These are phyloP conservation scores for Pitangus sulphuratus DNA, from an alignment of 2,797 vertebrate species.

Conservation along the genomic window DNA sequence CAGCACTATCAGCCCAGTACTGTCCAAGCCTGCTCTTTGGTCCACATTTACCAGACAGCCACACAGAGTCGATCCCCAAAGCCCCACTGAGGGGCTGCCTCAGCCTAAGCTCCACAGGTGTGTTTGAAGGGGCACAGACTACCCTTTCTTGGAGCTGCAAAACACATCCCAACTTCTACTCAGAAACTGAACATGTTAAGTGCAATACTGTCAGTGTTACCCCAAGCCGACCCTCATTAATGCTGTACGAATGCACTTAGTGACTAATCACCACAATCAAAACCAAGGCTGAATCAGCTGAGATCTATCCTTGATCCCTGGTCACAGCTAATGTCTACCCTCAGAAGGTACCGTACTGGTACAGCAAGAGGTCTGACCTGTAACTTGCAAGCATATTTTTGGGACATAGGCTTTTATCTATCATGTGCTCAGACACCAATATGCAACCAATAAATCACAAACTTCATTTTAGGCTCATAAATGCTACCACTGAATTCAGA, in stretches of 20 bases:
- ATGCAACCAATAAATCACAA: neutral
- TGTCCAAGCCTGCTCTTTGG: neutral
- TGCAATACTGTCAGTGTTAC: neutral
- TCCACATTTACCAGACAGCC: neutral
- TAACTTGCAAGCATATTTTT: neutral
- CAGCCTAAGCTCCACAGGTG: fast-evolving
- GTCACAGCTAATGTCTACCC: neutral
- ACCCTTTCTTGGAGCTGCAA: neutral
- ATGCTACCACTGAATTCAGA: neutral
- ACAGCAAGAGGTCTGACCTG: neutral
- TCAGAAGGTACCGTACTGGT: neutral
- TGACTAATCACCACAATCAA: neutral
- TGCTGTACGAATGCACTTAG: neutral
- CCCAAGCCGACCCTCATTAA: neutral
- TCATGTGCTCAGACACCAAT: fast-evolving
- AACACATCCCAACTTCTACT: neutral
- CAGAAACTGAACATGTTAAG: neutral
- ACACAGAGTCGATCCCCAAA: neutral
- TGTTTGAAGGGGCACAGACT: neutral
- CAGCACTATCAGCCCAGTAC: neutral
- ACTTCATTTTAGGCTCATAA: neutral
- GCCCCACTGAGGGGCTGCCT: neutral
- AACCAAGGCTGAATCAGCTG: neutral
- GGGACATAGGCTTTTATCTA: neutral
- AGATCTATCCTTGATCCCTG: neutral